Conservation (phyloP, 2,113 vertebrate species). For the Psilopsiagon aurifrons region DNA sequence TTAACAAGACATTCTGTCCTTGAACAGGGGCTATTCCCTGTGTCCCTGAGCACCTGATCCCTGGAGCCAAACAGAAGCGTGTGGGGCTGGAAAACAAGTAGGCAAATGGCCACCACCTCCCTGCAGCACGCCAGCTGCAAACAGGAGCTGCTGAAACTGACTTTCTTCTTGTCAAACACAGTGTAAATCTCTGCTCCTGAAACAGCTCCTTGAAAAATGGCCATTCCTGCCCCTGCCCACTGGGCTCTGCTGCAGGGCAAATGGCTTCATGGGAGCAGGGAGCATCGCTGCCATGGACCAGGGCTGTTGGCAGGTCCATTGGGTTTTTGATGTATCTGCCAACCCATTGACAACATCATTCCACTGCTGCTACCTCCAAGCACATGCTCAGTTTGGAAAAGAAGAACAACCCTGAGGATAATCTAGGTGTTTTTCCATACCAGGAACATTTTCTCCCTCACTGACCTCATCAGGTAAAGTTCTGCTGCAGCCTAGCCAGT, state of each 20-base stretch:
- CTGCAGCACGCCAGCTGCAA: not conserved
- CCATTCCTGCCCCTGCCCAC: not conserved
- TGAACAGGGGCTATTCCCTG: not conserved
- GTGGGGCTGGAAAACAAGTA: not conserved
- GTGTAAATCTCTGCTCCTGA: not conserved
- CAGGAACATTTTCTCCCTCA: not conserved
- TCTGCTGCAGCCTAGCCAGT: not conserved
- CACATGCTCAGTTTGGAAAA: accelerated
- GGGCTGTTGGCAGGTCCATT: accelerated
- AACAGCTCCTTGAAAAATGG: not conserved
- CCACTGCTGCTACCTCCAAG: not conserved
- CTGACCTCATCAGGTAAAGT: not conserved
- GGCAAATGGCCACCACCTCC: accelerated
- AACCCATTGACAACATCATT: accelerated
- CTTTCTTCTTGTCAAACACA: not conserved
- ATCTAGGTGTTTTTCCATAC: not conserved
- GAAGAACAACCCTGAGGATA: accelerated
- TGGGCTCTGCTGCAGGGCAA: not conserved
- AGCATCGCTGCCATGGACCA: not conserved
- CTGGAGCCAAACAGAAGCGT: accelerated
- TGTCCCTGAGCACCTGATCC: not conserved
- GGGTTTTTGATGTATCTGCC: not conserved
- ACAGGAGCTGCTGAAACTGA: not conserved
- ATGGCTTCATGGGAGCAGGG: not conserved
- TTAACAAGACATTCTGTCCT: not conserved